Base-by-base conservation (phyloP, 2,113 vertebrate species). In the Glaucidium brasilianum region DNA sequence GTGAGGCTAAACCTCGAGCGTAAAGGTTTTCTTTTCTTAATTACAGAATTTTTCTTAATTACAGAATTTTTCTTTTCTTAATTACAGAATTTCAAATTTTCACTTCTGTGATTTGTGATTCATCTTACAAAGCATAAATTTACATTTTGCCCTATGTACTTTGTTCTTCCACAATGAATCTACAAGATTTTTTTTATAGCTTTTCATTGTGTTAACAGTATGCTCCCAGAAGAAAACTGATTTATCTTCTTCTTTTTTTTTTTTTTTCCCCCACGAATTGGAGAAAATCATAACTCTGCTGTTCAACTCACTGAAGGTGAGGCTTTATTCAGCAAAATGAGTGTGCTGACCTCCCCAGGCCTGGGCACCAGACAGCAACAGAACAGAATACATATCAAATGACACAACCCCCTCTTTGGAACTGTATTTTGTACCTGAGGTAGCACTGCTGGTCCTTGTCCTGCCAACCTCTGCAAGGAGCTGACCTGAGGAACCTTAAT, bases 401-500 rank as follows among this genome's bases (percentile, higher is more conserved):
- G 6, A 77, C 39, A 84, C 23, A 88, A 75, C 5, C 0, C 10
- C 32, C 18, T 0, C 27, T 29, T 50, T 56, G 29, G 85, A 94
- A 85, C 3, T 20, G 26, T 43, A 14, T 27, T 82, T 69, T 78
- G 92, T 98, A 99, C 99, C 99, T 99, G 99, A 99, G 99, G 99
- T 99, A 99, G 99, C 98, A 99, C 98, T 88, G 99, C 98, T 94
- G 99, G 98, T 97, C 99, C 98, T 98, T 99, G 99, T 98, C 99
- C 99, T 82, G 99, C 99, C 98, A 99, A 98, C 98, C 99, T 98
- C 98, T 99, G 99, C 98, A 99, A 98, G 93, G 99, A 99, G 98
- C 99, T 99, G 98, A 99, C 99, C 98, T 99, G 99, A 99, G 99
- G 99, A 98, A 99, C 99, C 94, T 99, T 99, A 96, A 99, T 98